Percentiles rank a stretch among this genome's conserved stretches.
Evolutionary conservation across 2,797 vertebrate genomes (phyloP).

Genomic region (Smutsia gigantea): DNA sequence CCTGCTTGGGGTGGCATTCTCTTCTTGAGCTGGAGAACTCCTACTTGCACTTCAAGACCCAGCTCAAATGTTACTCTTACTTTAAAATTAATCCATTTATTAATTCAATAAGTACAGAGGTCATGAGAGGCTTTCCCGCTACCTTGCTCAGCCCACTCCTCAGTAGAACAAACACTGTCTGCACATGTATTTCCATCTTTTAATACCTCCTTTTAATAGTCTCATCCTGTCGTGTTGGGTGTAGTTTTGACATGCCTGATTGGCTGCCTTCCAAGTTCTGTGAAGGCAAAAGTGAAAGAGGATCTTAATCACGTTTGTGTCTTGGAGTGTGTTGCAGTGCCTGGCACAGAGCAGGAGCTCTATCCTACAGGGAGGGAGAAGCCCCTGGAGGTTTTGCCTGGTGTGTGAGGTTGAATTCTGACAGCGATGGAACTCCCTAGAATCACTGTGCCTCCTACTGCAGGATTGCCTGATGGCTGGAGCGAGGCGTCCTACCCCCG

Average conservation of each 20-base stretch:
- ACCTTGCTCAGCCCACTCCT: background rate
- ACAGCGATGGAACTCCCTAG: accelerated
- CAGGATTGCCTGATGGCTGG: background rate
- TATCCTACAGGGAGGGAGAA: background rate
- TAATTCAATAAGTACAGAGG: background rate
- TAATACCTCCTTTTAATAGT: too few relatives aligned
- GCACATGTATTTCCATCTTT: background rate
- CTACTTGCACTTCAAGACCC: background rate
- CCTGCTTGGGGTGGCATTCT: background rate
- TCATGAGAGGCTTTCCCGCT: background rate
- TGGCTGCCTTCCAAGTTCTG: background rate
- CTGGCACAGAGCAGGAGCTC: background rate
- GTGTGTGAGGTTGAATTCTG: too few relatives aligned
- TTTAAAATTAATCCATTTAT: slow-evolving; percentile 2
- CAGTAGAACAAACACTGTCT: background rate
- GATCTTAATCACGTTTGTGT: background rate
- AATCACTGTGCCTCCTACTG: too few relatives aligned
- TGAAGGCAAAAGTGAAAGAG: background rate
- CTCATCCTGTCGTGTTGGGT: background rate
- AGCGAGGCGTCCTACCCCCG: accelerated
- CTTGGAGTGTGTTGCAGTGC: background rate
- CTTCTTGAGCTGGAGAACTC: background rate
- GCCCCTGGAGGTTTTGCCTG: background rate
- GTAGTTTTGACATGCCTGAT: background rate
- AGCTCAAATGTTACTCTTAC: background rate